Evolutionary conservation across 2,888 invertebrate species (phyloP), one percentile per base, ranked within the genome.

Genomic region (Sarcophaga rosellei): DNA sequence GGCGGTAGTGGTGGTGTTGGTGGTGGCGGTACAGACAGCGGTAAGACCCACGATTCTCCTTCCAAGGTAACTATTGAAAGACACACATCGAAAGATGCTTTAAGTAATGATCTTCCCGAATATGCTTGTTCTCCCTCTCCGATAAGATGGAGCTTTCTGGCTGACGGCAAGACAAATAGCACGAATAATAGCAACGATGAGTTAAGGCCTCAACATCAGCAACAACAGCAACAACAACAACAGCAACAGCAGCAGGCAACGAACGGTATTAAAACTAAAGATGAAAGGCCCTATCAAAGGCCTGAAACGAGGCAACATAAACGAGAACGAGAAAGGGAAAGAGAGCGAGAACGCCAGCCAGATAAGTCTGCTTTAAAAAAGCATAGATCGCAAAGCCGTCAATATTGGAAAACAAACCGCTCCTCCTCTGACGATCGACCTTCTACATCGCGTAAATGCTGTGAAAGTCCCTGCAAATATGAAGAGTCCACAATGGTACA

Each of bases 101-200:
- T 91, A 61, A 90, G 91, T 88, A 91, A 90, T 82, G 92, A 92
- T 72, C 89, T 93, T 80, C 93, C 93, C 10, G 93, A 93, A 53
- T 93, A 93, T 84, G 92, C 92, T 44, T 93, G 93, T 84, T 93
- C 93, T 11, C 93, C 93, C 5, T 93, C 93, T 47, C 93, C 93
- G 70, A 93, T 93, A 61, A 92, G 93, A 85, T 93, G 93, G 93
- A 93, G 93, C 72, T 93, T 93, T 83, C 87, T 93, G 57, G 92
- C 93, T 69, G 93, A 92, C 79, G 92, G 91, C 63, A 92, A 92
- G 57, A 92, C 92, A 89, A 20, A 88, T 90, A 0, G 68, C 75
- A n/a, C 82, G 76, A 82, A 75, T 69, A 23, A 53, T 78, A 86
- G 79, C 63, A 66, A 57, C 66, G 72, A 72, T 53, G 63, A 79